Percentiles rank a stretch among this genome's conserved stretches.
Conservation (phyloP, 2,888 invertebrate species). For the Agrenia bidenticulata region DNA sequence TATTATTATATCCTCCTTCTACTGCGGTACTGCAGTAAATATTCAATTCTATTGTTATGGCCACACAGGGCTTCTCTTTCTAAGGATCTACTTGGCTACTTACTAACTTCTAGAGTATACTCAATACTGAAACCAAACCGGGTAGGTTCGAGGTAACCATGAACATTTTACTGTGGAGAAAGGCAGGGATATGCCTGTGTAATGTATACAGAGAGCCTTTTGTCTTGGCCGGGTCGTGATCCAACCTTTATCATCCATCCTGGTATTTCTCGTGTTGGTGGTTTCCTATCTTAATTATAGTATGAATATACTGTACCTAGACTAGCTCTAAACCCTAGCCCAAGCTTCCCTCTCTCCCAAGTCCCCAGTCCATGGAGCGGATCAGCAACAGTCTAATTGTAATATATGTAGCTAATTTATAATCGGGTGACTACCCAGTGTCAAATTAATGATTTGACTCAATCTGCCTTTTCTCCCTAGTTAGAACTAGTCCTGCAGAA, state of each 20-base stretch:
- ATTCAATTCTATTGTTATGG: too few relatives aligned
- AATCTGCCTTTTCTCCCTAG: slow-evolving; percentile 1
- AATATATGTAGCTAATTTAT: slow-evolving; percentile 25
- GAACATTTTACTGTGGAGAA: too few relatives aligned
- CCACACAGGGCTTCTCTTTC: too few relatives aligned
- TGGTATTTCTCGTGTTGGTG: neutral
- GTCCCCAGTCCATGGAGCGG: neutral
- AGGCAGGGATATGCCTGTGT: too few relatives aligned
- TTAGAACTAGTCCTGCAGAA: too few relatives aligned
- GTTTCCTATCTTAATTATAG: slow-evolving; percentile 9
- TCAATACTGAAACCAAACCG: too few relatives aligned
- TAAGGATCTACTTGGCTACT: too few relatives aligned
- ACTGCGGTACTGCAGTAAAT: too few relatives aligned
- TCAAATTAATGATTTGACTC: slow-evolving; percentile 25
- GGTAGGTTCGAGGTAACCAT: too few relatives aligned
- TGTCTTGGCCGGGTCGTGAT: slow-evolving; percentile 2
- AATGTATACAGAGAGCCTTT: neutral
- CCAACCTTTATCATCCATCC: slow-evolving; percentile 7
- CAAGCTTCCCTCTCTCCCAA: too few relatives aligned
- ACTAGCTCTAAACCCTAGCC: neutral
- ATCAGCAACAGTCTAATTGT: slow-evolving; percentile 18
- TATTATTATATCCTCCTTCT: too few relatives aligned
- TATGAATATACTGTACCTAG: neutral
- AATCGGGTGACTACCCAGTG: slow-evolving; percentile 22
- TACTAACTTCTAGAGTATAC: too few relatives aligned